These are phyloP conservation scores for Trachelus tabidus DNA, from an alignment of 2,888 invertebrate genomes.

Conservation along the genomic window DNA sequence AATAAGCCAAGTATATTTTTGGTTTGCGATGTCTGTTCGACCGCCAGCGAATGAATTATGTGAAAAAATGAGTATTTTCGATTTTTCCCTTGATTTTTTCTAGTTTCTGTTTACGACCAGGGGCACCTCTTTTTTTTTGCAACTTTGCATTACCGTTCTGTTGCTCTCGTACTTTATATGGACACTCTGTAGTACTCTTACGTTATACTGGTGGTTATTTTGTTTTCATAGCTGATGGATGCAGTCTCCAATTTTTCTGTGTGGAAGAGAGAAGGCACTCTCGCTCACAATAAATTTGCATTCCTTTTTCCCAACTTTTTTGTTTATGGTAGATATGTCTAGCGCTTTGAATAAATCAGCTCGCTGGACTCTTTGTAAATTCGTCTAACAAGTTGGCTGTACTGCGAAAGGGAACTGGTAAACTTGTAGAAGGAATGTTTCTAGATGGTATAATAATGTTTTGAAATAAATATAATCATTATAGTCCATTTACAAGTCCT, in stretches of 20 bases:
- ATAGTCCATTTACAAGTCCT: neutral
- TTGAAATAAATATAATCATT: neutral
- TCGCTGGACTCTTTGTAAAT: neutral
- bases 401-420: neutral
- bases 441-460: neutral
- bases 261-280: neutral
- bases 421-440: neutral
- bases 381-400: neutral
- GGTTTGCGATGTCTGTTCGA: neutral
- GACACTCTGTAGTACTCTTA: neutral
- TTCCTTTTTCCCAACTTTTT: neutral
- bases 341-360: neutral
- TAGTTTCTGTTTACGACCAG: neutral
- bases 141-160: neutral
- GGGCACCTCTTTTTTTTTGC: neutral
- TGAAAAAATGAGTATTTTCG: neutral
- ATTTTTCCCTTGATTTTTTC: neutral
- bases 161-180: neutral
- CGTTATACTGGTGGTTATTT: neutral
- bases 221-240: neutral
- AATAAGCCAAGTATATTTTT: neutral
- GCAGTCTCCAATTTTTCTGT: neutral
- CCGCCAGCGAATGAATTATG: neutral
- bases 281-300: neutral
- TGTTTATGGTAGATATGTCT: neutral